A percentile compares a stretch with the other conserved stretches of the same genome.
These are phyloP conservation scores for Hyles vespertilio DNA, from an alignment of 1,140 invertebrate genomes.

Conservation along the genomic window DNA sequence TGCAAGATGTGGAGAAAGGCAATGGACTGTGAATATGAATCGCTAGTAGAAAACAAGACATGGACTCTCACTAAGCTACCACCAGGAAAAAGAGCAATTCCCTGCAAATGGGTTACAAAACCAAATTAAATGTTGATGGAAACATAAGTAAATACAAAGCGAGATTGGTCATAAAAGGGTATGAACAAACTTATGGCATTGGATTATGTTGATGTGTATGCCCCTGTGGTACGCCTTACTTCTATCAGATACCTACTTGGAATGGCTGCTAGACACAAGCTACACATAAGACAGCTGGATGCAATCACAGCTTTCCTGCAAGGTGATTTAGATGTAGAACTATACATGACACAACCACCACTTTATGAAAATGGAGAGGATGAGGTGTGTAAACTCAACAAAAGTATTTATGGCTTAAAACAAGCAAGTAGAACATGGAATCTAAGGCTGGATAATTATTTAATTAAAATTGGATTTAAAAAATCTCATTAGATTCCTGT, in stretches of 20 bases:
- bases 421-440: too few species aligned
- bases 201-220: conserved; percentile 19
- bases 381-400: conserved; percentile 39
- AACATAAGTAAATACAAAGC: conserved; percentile 10
- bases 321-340: conserved; percentile 35
- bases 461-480: too few species aligned
- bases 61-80: conserved; percentile 22
- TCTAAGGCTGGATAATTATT: too few species aligned
- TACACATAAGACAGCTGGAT: conserved; percentile 26
- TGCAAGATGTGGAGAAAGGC: conserved; percentile 22
- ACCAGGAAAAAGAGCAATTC: conserved; percentile 14
- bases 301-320: conserved; percentile 56
- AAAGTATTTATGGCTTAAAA: conserved; percentile 57
- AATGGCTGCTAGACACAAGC: conserved; percentile 4
- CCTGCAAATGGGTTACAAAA: conserved; percentile 28
- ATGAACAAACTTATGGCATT: conserved; percentile 15
- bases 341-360: conserved; percentile 51
- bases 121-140: conserved; percentile 13
- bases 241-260: conserved; percentile 17
- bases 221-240: conserved; percentile 17
- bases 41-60: conserved; percentile 26
- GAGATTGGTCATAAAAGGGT: conserved; percentile 19
- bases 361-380: conserved; percentile 37
- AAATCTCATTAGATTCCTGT: too few species aligned
- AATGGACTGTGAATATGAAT: conserved; percentile 21